Conservation (phyloP, 2,888 invertebrate genomes). For the Machimus atricapillus region DNA sequence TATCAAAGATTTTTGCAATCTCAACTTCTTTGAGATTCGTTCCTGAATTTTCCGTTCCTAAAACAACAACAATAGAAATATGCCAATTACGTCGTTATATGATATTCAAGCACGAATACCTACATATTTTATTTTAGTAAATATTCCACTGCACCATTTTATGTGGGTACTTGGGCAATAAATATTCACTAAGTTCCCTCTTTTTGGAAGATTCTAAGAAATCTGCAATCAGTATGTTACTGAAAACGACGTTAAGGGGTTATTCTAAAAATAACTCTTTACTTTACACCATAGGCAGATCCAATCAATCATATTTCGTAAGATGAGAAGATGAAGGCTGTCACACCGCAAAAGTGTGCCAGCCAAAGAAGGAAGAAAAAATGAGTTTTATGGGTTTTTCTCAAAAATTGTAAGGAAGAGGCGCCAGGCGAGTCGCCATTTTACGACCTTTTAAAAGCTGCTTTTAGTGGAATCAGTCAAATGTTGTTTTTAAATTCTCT, state of each 20-base stretch:
- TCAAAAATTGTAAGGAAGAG: neutral
- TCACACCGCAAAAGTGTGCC: neutral
- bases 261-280: neutral
- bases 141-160: neutral
- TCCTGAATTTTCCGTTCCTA: too few relatives aligned
- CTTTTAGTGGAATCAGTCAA: neutral
- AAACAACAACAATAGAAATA: too few relatives aligned
- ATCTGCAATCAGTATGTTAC: neutral
- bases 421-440: neutral
- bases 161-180: neutral
- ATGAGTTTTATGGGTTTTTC: neutral
- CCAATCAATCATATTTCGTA: neutral
- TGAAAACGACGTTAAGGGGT: neutral
- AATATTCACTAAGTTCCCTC: neutral
- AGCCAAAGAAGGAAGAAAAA: neutral
- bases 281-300: neutral
- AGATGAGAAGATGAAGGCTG: neutral
- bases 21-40: too few relatives aligned
- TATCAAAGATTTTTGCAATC: too few relatives aligned
- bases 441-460: neutral
- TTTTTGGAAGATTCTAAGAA: neutral
- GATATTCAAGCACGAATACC: too few relatives aligned
- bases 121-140: too few relatives aligned
- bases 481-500: neutral
- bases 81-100: too few relatives aligned